Conservation (phyloP, 1,140 invertebrate genomes). For the Sesamia nonagrioides region DNA sequence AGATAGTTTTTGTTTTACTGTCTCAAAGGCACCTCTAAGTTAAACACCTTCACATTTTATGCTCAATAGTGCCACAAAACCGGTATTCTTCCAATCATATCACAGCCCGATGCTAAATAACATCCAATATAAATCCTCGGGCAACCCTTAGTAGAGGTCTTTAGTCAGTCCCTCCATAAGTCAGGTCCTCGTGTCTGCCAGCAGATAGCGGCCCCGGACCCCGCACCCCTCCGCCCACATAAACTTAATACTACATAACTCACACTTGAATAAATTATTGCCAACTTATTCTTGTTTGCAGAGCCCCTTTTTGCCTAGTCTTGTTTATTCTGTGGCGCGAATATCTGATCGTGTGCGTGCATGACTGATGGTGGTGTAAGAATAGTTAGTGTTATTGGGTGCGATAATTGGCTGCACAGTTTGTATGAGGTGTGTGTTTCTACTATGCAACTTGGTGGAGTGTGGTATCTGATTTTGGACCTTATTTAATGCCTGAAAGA, state of each 20-base stretch:
- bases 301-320: constrained; percentile 69
- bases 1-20: not conserved
- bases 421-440: constrained; percentile 23
- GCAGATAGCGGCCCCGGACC: constrained; percentile 65
- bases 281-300: constrained; percentile 73
- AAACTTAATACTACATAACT: constrained; percentile 82
- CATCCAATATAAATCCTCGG: constrained; percentile 37
- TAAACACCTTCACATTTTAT: constrained; percentile 1
- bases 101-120: constrained; percentile 16
- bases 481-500: not conserved
- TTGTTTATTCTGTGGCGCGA: constrained; percentile 17
- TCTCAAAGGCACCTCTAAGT: not conserved
- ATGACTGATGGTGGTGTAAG: constrained; percentile 15
- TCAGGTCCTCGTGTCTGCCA: constrained; percentile 53
- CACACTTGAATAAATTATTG: constrained; percentile 81
- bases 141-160: constrained; percentile 48
- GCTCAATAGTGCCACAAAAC: not conserved
- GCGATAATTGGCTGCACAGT: constrained; percentile 33
- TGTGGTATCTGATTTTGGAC: constrained; percentile 9
- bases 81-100: constrained; percentile 23
- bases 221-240: constrained; percentile 67
- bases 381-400: constrained; percentile 39
- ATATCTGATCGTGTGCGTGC: constrained; percentile 38
- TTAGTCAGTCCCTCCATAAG: constrained; percentile 50
- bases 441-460: not conserved